Base-by-base conservation (phyloP, 2,113 vertebrate genomes). In the Peucedramus taeniatus region DNA sequence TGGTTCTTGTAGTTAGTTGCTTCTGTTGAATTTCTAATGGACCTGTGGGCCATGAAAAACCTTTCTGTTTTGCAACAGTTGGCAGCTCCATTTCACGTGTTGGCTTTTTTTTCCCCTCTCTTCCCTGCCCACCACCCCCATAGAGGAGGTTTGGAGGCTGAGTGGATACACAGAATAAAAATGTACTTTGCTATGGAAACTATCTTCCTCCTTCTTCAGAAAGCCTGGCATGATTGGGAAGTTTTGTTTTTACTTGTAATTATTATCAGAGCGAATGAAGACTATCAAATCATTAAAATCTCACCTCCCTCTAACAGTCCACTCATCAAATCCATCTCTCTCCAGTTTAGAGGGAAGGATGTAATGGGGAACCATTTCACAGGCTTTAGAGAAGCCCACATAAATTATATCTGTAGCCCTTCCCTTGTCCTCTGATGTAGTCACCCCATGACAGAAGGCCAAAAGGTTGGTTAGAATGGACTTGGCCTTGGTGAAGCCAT, bases 1-100 rank as follows among this genome's bases (percentile, higher is more conserved):
- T 87, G 45, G 42, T 90, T 97, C 90, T 92, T 63, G 45, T 94
- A 97, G 97, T 97, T 97, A 96, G 93, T 68, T 96, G 72, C 45
- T 90, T 97, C 88, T 92, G 51, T 78, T 96, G 90, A 94, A 93
- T 97, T 95, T 87, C 84, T 96, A 75, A 87, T 61, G 69, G 90
- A 92, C 50, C 77, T 82, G 40, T 74, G 69, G 57, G 92, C 93
- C 19, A 3, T 80, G n/a, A 92, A 83, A 98, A 96, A 66, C 33
- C 35, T 93, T 91, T 93, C 56, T 18, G 3, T 92, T 88, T 77
- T 80, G 69, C 70, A 94, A 88, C 28, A 93, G 75, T 77, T 89
- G 66, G 75, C 37, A 95, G 63, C 49, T 94, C 89, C n/a, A 19
- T 74, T 72, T 95, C 47, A 80, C n/a, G 12, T 33, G 6, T 82